Percentiles rank a stretch among this genome's conserved stretches.
Evolutionary conservation across 1,140 invertebrate genomes (phyloP).

Genomic region (Drosophila willistoni): DNA sequence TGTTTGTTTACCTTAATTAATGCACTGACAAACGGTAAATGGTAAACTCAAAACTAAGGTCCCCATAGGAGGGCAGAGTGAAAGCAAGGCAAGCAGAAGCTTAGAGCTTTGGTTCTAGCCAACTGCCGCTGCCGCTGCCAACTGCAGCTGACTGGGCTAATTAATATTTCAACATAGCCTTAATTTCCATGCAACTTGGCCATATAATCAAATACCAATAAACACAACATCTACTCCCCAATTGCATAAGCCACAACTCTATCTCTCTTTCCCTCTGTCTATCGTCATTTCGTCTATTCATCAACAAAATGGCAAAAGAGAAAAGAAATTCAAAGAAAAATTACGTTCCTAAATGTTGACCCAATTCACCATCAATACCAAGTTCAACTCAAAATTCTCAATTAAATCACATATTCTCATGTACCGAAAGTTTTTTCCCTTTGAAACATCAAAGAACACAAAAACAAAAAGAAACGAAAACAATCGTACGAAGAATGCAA

Average conservation of each 20-base stretch:
- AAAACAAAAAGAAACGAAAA: background rate
- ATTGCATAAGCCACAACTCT: conserved; percentile 47
- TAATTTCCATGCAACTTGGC: conserved; percentile 2
- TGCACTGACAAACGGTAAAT: conserved; percentile 59
- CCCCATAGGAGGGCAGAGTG: background rate
- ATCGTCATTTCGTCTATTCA: too few species aligned
- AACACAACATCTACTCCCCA: conserved; percentile 16
- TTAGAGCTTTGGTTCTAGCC: conserved; percentile 11
- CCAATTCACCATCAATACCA: conserved; percentile 2
- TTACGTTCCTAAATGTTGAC: conserved; percentile 7
- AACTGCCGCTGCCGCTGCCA: conserved; percentile 39
- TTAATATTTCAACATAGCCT: conserved; percentile 68
- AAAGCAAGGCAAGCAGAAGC: background rate
- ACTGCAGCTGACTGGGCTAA: conserved; percentile 52
- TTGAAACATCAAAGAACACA: background rate
- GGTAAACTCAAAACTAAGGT: conserved; percentile 9
- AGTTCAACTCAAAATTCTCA: background rate
- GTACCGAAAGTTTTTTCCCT: background rate
- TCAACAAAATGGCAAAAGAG: background rate
- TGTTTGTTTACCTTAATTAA: conserved; percentile 81
- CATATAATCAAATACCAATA: conserved; percentile 6
- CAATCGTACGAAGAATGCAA: background rate
- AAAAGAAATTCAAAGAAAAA: conserved; percentile 1
- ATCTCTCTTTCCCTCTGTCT: conserved; percentile 3
- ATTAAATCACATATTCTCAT: too few species aligned